Conservation (phyloP, 2,888 invertebrate genomes). For the Plagodis pulveraria region DNA sequence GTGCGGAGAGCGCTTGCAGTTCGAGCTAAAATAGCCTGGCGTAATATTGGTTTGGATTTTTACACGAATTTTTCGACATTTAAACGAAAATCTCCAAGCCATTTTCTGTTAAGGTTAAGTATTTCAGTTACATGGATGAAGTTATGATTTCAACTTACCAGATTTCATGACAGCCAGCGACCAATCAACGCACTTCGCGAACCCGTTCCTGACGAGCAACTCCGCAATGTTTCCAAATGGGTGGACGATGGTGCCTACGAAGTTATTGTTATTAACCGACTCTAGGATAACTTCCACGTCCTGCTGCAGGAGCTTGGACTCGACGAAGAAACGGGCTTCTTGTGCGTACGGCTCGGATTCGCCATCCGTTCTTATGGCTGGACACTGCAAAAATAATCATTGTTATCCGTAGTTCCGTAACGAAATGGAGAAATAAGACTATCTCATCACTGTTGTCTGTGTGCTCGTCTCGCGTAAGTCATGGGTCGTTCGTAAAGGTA, state of each 20-base stretch:
- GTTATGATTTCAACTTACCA: conserved; percentile 47
- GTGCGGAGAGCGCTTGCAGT: no score
- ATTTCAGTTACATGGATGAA: no score
- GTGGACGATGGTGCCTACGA: conserved; percentile 96
- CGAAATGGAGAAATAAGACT: no score
- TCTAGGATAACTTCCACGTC: conserved; percentile 96
- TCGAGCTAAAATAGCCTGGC: no score
- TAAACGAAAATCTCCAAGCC: no score
- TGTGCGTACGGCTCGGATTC: conserved; percentile 90
- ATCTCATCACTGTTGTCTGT: no score
- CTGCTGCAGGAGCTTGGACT: conserved; percentile 94
- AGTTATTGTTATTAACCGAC: conserved; percentile 96
- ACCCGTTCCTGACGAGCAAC: conserved; percentile 93
- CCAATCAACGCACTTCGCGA: conserved; percentile 91
- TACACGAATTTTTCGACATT: no score
- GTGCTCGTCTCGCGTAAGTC: no score
- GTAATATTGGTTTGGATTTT: no score
- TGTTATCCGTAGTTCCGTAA: no score
- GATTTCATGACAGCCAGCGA: conserved; percentile 78
- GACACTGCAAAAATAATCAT: conserved; percentile 80
- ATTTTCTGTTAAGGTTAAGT: no score
- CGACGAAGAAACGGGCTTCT: conserved; percentile 97
- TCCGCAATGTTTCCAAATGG: conserved; percentile 98
- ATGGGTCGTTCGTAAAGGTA: no score
- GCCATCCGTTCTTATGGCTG: conserved; percentile 91